A percentile compares a stretch with the other conserved stretches of the same genome.
phyloP scores from a whole-genome alignment of 2,888 invertebrate genomes.

The Caenorhabditis sp. region DNA sequence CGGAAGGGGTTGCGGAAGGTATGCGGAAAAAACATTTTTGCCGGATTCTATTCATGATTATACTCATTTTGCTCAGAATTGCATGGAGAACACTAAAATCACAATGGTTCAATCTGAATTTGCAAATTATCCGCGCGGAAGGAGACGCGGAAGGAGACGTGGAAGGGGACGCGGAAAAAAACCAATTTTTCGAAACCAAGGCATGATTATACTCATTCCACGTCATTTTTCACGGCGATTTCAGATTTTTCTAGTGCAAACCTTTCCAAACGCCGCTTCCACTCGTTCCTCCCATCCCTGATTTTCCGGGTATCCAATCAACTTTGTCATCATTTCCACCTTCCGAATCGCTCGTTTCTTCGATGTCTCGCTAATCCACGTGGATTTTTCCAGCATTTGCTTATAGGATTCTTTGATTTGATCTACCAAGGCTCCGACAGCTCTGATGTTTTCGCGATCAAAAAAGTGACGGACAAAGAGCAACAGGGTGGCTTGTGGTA shows the following conservation, averaged over 20 bases:
- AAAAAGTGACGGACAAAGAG: conserved; percentile 5
- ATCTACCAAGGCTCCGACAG: conserved; percentile 2
- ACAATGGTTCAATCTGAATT: background rate
- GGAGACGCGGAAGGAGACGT: too few species aligned
- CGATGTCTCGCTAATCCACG: background rate
- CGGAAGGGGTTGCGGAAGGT: too few species aligned
- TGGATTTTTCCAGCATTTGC: conserved; percentile 5
- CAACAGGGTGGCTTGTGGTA: background rate
- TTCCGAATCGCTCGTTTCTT: background rate
- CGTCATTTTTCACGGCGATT: background rate
- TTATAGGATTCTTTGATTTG: background rate
- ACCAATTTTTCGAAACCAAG: background rate
- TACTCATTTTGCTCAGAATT: background rate
- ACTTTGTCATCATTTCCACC: background rate
- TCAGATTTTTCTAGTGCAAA: background rate
- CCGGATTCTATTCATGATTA: background rate
- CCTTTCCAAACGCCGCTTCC: background rate
- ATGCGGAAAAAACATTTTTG: background rate
- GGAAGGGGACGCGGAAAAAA: background rate
- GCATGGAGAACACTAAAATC: background rate
- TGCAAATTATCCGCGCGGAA: too few species aligned
- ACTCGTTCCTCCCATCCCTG: conserved; percentile 2
- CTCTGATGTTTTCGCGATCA: conserved; percentile 9
- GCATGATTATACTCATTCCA: background rate
- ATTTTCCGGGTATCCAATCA: conserved; percentile 9